Conservation (phyloP, 23 tunicate genomes). For the Aplidium turbinatum region DNA sequence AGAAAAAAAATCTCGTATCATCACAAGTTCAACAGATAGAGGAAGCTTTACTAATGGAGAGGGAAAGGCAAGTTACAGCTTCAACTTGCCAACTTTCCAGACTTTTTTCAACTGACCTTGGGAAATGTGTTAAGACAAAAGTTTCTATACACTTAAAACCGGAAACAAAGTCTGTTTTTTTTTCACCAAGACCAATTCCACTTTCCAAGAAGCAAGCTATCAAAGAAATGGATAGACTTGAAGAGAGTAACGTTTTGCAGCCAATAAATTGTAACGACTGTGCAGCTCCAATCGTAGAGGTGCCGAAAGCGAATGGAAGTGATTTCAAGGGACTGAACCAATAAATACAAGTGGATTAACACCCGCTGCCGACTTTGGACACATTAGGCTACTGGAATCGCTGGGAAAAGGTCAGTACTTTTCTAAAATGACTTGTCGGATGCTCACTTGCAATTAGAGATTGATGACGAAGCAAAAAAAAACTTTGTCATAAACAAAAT, state of each 20-base stretch:
- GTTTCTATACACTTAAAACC: no score
- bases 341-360: not conserved
- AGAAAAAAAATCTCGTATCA: no score
- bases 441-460: no score
- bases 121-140: not conserved
- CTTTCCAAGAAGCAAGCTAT: not conserved
- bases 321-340: no score
- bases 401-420: no score
- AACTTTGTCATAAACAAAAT: not conserved
- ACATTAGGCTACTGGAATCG: no score
- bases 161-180: not conserved
- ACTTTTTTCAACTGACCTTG: not conserved
- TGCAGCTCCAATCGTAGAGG: slow-evolving; percentile 2
- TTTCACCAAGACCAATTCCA: not conserved
- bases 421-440: no score
- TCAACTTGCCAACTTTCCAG: no score
- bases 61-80: no score
- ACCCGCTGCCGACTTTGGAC: slow-evolving; percentile 4
- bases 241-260: not conserved
- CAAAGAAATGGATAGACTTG: not conserved
- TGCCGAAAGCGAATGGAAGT: not conserved
- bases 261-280: not conserved
- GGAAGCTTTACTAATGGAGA: no score
- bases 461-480: no score
- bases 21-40: no score